These are phyloP conservation scores for Mustela lutreola DNA, from an alignment of 2,113 vertebrate genomes.

Conservation along the genomic window DNA sequence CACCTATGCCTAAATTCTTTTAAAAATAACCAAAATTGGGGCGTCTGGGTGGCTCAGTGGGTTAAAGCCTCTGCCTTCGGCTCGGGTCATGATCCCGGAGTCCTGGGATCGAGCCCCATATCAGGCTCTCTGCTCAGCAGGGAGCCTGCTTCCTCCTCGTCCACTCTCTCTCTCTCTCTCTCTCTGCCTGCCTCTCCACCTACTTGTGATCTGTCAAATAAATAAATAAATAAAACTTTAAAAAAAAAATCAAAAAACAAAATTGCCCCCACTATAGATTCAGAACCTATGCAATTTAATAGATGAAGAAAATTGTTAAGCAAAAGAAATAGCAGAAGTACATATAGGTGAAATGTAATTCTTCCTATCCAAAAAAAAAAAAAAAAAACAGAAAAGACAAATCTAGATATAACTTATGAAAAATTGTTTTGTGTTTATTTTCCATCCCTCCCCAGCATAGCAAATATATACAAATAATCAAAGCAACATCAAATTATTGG, in stretches of 20 bases:
- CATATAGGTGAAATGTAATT: not conserved
- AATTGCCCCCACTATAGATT: slow-evolving; percentile 19
- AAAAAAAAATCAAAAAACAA: not conserved
- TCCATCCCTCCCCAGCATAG: not conserved
- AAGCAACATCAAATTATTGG: not conserved
- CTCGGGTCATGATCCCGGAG: too few relatives aligned
- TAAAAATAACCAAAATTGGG: not conserved
- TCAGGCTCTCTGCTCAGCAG: too few relatives aligned
- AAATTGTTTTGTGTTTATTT: slow-evolving; percentile 37
- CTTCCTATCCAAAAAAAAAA: not conserved
- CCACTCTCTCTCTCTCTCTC: too few relatives aligned
- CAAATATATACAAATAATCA: not conserved
- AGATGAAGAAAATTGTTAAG: slow-evolving; percentile 22
- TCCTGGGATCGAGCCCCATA: too few relatives aligned
- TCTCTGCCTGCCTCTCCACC: too few relatives aligned
- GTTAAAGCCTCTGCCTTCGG: too few relatives aligned
- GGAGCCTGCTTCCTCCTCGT: too few relatives aligned
- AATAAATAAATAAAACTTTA: too few relatives aligned
- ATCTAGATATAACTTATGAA: not conserved
- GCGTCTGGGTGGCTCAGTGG: too few relatives aligned
- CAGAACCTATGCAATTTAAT: not conserved
- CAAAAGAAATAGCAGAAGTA: not conserved
- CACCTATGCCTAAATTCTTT: slow-evolving; percentile 18
- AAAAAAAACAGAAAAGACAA: not conserved
- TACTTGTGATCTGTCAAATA: too few relatives aligned